phyloP scores from a whole-genome alignment of 2,113 vertebrate species.

The Sapayoa aenigma region DNA sequence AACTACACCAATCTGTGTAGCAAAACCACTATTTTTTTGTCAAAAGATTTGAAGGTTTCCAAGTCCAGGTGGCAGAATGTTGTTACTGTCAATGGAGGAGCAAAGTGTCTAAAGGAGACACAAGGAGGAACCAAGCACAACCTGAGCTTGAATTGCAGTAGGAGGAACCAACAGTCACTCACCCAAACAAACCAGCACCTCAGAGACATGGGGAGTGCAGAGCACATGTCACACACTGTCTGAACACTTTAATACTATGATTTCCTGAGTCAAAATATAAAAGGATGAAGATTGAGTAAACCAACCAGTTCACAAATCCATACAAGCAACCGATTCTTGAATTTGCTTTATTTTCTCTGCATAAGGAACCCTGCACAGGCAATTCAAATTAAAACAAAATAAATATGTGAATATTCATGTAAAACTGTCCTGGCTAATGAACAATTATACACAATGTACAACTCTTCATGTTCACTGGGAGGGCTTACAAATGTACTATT shows the following conservation, averaged over 20 bases:
- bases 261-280: background rate
- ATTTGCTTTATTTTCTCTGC: constrained; percentile 84
- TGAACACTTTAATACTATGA: background rate
- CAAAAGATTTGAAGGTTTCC: background rate
- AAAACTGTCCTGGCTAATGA: constrained; percentile 94
- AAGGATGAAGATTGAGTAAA: background rate
- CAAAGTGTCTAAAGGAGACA: background rate
- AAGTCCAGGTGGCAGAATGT: background rate
- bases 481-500: constrained; percentile 82
- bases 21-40: background rate
- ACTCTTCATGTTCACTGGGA: constrained; percentile 76
- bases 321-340: constrained; percentile 60
- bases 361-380: constrained; percentile 87
- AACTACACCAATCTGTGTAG: background rate
- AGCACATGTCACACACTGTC: background rate
- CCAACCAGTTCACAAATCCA: background rate
- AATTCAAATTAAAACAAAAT: constrained; percentile 96
- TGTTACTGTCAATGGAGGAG: background rate
- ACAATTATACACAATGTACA: constrained; percentile 99
- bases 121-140: background rate
- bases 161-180: background rate
- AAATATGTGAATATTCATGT: constrained; percentile 97
- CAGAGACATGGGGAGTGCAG: background rate
- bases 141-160: background rate
- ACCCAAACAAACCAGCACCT: background rate